Base-by-base conservation (phyloP, 1,140 invertebrate genomes). In the Euschistus heros region DNA sequence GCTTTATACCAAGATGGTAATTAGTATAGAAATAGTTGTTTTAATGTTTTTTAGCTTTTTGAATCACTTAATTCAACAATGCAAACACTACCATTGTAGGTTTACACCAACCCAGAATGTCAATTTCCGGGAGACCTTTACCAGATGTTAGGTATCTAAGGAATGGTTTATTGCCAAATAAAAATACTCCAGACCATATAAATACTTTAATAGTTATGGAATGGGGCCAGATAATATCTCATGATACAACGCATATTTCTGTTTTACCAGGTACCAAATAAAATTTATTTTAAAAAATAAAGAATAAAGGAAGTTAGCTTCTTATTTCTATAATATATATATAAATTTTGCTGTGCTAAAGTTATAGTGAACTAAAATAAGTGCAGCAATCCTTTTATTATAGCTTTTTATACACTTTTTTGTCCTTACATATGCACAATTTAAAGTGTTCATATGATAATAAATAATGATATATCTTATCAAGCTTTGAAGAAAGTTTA, bases 1-100 rank as follows among this genome's bases (percentile, higher is more conserved):
- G 79, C 86, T 2, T 79, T 77, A 69, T 89, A 88, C 72, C 75
- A 78, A 47, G 84, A 89, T 73, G 85, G 84, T 79, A 73, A 64
- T 63, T 63, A 20, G n/a, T n/a, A n/a, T n/a, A n/a, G n/a, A n/a
- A n/a, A n/a, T n/a, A n/a, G n/a, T 62, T 64, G 8, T 37, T 55
- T 15, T 30, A 8, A 0, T 17, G 7, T 33, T 22, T 26, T 50
- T 26, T 42, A 37, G 2, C 4, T 55, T 26, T 20, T 17, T 17
- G 4, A 5, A 3, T 47, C 13, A 3, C 2, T 4, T 47, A 17
- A 2, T 17, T 15, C n/a, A 8, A 50, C n/a, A 13, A 8, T 50
- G 2, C 10, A 50, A 50, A 13, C 10, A 17, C 17, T 52, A 22
- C 54, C 46, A 62, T 50, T 64, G 8, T 68, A 80, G 79, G 77